These are phyloP conservation scores for Himalopsyche kuldschensis DNA, from an alignment of 2,888 invertebrate genomes.

Conservation along the genomic window DNA sequence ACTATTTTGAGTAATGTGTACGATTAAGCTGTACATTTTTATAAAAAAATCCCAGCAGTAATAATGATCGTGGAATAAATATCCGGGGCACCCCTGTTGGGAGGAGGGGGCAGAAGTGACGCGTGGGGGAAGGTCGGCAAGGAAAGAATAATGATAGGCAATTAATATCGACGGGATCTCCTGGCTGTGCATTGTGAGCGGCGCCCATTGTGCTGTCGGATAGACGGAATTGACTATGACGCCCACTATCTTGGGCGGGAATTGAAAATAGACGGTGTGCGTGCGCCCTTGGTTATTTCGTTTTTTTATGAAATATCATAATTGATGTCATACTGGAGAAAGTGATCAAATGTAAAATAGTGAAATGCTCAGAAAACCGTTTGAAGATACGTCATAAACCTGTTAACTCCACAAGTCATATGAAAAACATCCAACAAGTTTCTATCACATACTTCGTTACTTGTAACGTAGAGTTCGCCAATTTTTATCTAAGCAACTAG, in stretches of 20 bases:
- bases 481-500: too few species aligned
- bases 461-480: too few species aligned
- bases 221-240: background rate
- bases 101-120: background rate
- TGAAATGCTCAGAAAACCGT: too few species aligned
- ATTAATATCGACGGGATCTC: constrained; percentile 27
- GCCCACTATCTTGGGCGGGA: background rate
- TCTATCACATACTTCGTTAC: too few species aligned
- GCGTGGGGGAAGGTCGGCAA: background rate
- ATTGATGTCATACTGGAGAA: too few species aligned
- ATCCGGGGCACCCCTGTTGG: background rate
- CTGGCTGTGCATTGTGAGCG: constrained; percentile 16
- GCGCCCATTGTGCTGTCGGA: constrained; percentile 14
- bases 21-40: background rate
- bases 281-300: background rate
- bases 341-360: too few species aligned
- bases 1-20: background rate
- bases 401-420: too few species aligned
- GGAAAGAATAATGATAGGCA: constrained; percentile 35
- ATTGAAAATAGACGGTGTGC: background rate
- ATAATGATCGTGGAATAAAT: background rate
- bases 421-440: too few species aligned
- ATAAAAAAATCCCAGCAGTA: constrained; percentile 2
- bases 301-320: background rate
- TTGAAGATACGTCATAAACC: too few species aligned